Conservation (phyloP, 2,113 vertebrate genomes). For the Vulpes ferrilata region DNA sequence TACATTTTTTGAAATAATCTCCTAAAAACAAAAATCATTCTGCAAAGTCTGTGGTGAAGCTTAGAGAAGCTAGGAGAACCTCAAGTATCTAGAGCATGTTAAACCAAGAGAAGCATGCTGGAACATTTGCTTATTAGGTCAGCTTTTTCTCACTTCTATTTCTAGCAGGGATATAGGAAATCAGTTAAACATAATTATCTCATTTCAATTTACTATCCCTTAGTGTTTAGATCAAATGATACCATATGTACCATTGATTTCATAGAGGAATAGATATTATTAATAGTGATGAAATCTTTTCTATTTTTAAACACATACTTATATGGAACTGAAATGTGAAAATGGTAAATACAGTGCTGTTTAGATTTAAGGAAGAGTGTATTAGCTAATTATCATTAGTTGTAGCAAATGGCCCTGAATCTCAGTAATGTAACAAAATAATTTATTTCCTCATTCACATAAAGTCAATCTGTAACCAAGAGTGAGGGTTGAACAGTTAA, state of each 20-base stretch:
- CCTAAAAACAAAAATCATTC: neutral
- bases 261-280: neutral
- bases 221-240: neutral
- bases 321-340: neutral
- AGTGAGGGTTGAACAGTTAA: neutral
- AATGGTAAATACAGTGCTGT: neutral
- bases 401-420: neutral
- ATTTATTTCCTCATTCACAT: neutral
- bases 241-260: neutral
- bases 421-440: neutral
- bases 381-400: neutral
- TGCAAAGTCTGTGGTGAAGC: neutral
- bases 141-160: neutral
- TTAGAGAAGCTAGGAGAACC: neutral
- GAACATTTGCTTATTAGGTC: neutral
- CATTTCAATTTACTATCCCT: neutral
- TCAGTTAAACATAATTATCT: conserved; percentile 43
- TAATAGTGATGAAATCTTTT: neutral
- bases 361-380: neutral
- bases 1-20: neutral
- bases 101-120: neutral
- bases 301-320: conserved; percentile 44
- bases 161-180: neutral
- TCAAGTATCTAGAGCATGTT: neutral
- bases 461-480: neutral